Base-by-base conservation (phyloP, 92 coral and sea anemone genomes). In the Ricordea florida region DNA sequence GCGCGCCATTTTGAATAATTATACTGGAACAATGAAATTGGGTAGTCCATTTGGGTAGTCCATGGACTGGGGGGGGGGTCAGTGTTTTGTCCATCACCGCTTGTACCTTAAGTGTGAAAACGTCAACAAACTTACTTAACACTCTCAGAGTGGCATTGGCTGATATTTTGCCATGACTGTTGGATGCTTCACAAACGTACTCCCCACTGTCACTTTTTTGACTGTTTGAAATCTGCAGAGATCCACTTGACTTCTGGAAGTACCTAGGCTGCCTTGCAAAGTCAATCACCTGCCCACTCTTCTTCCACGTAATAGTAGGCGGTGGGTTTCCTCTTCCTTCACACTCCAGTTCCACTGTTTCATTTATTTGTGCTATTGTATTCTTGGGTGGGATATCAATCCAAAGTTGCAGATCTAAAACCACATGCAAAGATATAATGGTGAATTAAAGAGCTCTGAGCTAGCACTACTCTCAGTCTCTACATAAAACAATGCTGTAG, bases 111-210 rank as follows among this genome's bases (percentile, higher is more conserved):
- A n/a, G n/a, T n/a, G n/a, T n/a, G n/a, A n/a, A n/a, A n/a, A n/a
- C n/a, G n/a, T n/a, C n/a, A n/a, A n/a, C n/a, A n/a, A 27, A 81
- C 96, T 91, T 69, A 91, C 97, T 80, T 43, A 83, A 66, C 18
- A 91, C 86, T 57, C 47, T 87, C 7, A 91, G 90, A 3, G 64
- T 58, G 31, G 93, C 97, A 22, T 82, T 79, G 16, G 90, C 97
- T 65, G 78, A 41, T 29, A 40, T 79, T 30, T 55, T 46, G 15
- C 90, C 88, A 8, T 28, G 23, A 10, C 49, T 50, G 55, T 85
- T 87, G 35, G 85, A 46, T 10, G 93, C 87, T 21, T 69, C 78
- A 79, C 97, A 91, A 16, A 71, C 68, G 76, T 91, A 91, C 13
- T 16, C 59, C 2, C 93, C 97, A 31, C 78, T 41, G 53, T 91